These are phyloP conservation scores for Apamea anceps DNA, from an alignment of 2,888 invertebrate genomes.

Conservation along the genomic window DNA sequence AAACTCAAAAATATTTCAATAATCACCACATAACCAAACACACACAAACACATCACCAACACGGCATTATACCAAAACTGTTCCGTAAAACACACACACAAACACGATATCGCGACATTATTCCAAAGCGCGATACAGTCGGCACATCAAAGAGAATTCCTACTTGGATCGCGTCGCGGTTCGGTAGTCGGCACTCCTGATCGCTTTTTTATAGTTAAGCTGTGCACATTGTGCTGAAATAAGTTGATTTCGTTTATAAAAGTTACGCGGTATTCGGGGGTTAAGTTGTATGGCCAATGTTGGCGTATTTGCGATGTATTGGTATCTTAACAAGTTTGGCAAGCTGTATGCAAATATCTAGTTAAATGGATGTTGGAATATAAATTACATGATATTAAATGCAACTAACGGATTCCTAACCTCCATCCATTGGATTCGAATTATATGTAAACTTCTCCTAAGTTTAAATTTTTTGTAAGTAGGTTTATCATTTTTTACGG, in stretches of 20 bases:
- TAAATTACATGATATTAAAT: not conserved
- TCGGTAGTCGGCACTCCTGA: constrained; percentile 83
- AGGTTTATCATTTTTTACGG: no score
- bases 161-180: constrained; percentile 75
- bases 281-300: constrained; percentile 27
- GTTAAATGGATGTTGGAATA: not conserved
- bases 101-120: constrained; percentile 60
- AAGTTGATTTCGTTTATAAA: constrained; percentile 32
- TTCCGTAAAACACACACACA: constrained; percentile 51
- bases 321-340: not conserved
- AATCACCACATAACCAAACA: not conserved
- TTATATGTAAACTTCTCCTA: not conserved
- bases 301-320: not conserved
- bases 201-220: constrained; percentile 84
- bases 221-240: constrained; percentile 72
- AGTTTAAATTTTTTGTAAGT: no score
- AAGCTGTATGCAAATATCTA: not conserved
- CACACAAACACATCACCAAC: constrained; percentile 18
- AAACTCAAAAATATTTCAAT: constrained; percentile 10
- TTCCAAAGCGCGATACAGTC: constrained; percentile 68
- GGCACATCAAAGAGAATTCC: constrained; percentile 83
- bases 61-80: constrained; percentile 41
- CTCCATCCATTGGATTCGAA: not conserved
- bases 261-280: constrained; percentile 16
- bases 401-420: not conserved